Evolutionary conservation across 2,113 vertebrate species (phyloP).

Genomic region (Lepidothrix coronata): DNA sequence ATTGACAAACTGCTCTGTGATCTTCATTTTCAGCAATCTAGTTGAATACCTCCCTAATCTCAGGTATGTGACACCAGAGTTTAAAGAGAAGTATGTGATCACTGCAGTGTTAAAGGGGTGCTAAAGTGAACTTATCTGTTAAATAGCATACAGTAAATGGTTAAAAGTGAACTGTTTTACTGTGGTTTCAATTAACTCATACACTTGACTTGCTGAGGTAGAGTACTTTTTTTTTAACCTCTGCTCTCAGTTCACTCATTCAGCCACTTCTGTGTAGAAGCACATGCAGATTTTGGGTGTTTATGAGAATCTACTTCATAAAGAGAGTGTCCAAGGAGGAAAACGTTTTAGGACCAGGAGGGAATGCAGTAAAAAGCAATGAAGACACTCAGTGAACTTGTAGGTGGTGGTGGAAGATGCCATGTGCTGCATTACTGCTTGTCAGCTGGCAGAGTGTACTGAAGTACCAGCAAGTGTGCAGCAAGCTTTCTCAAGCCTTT

Average conservation of each 20-base stretch:
- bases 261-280: not conserved
- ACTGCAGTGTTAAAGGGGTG: not conserved
- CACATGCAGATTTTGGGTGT: not conserved
- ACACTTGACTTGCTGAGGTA: not conserved
- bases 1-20: not conserved
- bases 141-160: not conserved
- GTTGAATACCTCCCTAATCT: not conserved
- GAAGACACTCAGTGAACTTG: not conserved
- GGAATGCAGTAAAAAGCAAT: not conserved
- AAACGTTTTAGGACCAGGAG: not conserved
- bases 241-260: not conserved
- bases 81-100: not conserved
- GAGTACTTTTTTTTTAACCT: not conserved
- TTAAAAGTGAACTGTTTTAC: not conserved
- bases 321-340: not conserved
- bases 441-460: not conserved
- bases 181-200: not conserved
- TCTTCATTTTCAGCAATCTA: not conserved
- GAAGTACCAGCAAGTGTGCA: not conserved
- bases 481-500: not conserved
- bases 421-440: not conserved
- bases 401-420: not conserved
- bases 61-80: not conserved
- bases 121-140: not conserved
- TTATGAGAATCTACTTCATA: not conserved